Conservation (phyloP, 2,113 vertebrate genomes). For the Taxidea taxus region DNA sequence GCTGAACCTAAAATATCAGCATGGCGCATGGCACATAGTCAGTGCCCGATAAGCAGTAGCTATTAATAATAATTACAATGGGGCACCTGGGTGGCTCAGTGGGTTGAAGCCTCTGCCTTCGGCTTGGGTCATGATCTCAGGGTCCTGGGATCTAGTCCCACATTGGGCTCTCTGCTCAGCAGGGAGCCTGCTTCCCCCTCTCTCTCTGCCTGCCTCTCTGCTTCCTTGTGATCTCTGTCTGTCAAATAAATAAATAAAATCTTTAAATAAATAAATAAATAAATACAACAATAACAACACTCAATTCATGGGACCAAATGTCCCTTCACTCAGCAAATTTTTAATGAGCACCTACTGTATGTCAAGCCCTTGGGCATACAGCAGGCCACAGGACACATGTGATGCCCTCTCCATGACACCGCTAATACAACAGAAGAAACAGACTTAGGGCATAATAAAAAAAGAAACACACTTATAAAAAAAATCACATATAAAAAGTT, state of each 20-base stretch:
- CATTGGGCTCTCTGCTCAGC: no score
- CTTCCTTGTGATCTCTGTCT: no score
- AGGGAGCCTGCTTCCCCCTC: no score
- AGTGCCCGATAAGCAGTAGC: rapidly evolving
- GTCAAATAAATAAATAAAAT: no score
- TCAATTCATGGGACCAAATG: neutral
- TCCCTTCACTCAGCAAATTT: neutral
- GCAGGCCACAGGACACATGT: neutral
- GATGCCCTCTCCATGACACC: neutral
- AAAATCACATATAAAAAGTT: neutral
- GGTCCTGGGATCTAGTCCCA: no score
- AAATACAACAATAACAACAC: neutral
- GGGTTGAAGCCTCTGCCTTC: no score
- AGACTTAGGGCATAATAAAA: neutral
- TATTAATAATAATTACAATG: neutral
- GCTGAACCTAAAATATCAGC: neutral
- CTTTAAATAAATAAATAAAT: no score
- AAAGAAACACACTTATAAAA: neutral
- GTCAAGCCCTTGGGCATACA: neutral
- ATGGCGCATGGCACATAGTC: neutral
- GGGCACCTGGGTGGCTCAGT: no score
- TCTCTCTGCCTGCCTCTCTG: no score
- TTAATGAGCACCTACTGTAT: neutral
- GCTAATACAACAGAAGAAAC: neutral
- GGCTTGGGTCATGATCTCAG: no score